These are phyloP conservation scores for Pitta sordida DNA, from an alignment of 2,113 vertebrate species.

Conservation along the genomic window DNA sequence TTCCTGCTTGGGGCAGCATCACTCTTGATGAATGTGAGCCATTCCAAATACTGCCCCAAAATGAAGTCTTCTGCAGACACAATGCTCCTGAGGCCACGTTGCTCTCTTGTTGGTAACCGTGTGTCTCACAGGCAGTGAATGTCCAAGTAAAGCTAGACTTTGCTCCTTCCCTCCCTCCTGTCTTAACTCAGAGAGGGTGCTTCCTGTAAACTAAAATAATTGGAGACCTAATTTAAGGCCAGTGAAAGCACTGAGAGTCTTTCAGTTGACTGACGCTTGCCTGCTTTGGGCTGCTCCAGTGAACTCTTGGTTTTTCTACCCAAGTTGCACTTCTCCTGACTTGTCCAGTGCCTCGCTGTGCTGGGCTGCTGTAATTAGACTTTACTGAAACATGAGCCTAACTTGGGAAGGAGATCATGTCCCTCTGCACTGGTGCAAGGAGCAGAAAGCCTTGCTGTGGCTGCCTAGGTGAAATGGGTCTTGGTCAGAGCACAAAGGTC, in stretches of 20 bases:
- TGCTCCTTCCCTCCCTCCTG: not conserved
- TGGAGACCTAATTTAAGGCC: not conserved
- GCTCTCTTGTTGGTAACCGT: not conserved
- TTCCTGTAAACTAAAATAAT: not conserved
- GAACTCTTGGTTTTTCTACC: not conserved
- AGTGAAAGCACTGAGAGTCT: not conserved
- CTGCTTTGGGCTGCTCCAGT: not conserved
- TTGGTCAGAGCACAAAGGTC: not conserved
- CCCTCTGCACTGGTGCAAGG: not conserved
- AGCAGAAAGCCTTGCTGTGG: not conserved
- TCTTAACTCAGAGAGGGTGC: not conserved
- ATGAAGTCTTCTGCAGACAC: not conserved
- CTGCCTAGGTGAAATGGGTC: not conserved
- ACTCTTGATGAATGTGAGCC: not conserved
- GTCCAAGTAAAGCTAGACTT: not conserved
- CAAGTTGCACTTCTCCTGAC: not conserved
- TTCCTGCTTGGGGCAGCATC: not conserved
- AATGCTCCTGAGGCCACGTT: accelerated
- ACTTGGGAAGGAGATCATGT: not conserved
- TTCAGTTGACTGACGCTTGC: not conserved
- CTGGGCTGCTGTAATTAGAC: not conserved
- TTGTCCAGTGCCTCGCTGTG: not conserved
- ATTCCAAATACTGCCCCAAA: not conserved
- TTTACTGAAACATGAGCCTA: not conserved
- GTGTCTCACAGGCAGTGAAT: not conserved